Evolutionary conservation across 2,113 vertebrate genomes (phyloP), one percentile per base, ranked within the genome.

Genomic region (Labrus mixtus): DNA sequence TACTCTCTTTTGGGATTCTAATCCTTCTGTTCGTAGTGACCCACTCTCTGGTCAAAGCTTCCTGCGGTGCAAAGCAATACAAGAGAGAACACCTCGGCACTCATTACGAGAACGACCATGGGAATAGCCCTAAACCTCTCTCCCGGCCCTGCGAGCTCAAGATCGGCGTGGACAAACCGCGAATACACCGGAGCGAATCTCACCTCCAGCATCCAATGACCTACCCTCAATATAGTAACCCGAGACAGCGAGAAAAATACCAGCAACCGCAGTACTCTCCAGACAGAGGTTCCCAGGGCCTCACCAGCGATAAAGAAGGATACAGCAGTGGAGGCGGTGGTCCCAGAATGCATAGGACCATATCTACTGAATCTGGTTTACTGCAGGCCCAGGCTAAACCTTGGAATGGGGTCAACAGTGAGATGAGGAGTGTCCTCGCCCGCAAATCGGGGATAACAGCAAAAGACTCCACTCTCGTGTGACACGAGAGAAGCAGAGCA

Each of bases 381-480:
- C 92, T 95, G 70, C 95, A 92, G 71, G 77, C 77, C 0, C 94
- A 92, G 66, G 53, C 85, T 29, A 93, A 93, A 62, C 94, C 90
- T 50, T 97, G 97, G 97, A 95, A 95, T 0, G 92, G 95, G 0
- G 84, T 95, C 70, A 90, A 95, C 5, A 93, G 91, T 2, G 96
- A 98, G 80, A 97, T 96, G 96, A 95, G 89, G 87, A 93, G 93
- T 0, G 90, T 94, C 53, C 86, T 95, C 54, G 85, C 96, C 0
- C 92, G 92, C 0, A 96, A 95, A 85, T 76, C 92, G 0, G 84
- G 85, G 3, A 84, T 90, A 36, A 80, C 90, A 0, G 91, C 95
- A 50, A 98, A 96, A 90, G 96, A 97, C 73, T 97, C 96, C 0
- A 99, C 97, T 0, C 91, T 98, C 36, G 97, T 98, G 77, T 98